Conservation (phyloP, 2,113 vertebrate species). For the Atherinomorus stipes region DNA sequence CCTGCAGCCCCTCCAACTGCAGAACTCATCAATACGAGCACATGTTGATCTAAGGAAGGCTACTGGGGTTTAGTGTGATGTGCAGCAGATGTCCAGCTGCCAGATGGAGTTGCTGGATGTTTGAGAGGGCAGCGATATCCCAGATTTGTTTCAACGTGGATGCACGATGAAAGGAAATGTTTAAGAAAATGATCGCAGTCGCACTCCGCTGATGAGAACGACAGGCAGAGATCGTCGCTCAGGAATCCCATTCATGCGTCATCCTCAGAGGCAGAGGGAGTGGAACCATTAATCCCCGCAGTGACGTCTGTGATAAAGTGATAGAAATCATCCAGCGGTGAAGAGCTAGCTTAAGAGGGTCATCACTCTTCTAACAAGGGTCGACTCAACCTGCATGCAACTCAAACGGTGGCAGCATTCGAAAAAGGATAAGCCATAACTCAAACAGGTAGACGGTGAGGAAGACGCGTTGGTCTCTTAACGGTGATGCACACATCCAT, state of each 20-base stretch:
- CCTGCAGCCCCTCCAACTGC: conserved; percentile 44
- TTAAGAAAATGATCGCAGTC: conserved; percentile 14
- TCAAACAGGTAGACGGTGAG: conserved; percentile 15
- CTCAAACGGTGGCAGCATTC: conserved; percentile 5
- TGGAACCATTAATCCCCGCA: conserved; percentile 46
- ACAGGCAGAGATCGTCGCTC: conserved; percentile 44
- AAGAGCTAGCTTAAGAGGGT: conserved; percentile 42
- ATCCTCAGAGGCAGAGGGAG: conserved; percentile 36
- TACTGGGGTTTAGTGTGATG: conserved; percentile 30
- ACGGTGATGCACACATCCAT: conserved; percentile 9
- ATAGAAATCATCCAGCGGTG: conserved; percentile 46
- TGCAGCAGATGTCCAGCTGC: conserved; percentile 22
- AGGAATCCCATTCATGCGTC: conserved; percentile 47
- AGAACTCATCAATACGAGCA: conserved; percentile 58
- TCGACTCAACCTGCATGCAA: conserved; percentile 36
- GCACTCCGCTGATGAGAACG: conserved; percentile 54
- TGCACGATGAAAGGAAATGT: conserved; percentile 19
- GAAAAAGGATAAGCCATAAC: conserved; percentile 15
- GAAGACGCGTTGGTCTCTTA: conserved; percentile 1
- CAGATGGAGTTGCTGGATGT: conserved; percentile 13
- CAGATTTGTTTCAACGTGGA: not conserved
- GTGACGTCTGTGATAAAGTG: conserved; percentile 60
- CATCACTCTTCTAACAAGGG: conserved; percentile 50
- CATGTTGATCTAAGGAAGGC: conserved; percentile 51
- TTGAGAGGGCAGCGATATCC: not conserved